Conservation (phyloP, 2,113 vertebrate species). For the Eidolon helvum region DNA sequence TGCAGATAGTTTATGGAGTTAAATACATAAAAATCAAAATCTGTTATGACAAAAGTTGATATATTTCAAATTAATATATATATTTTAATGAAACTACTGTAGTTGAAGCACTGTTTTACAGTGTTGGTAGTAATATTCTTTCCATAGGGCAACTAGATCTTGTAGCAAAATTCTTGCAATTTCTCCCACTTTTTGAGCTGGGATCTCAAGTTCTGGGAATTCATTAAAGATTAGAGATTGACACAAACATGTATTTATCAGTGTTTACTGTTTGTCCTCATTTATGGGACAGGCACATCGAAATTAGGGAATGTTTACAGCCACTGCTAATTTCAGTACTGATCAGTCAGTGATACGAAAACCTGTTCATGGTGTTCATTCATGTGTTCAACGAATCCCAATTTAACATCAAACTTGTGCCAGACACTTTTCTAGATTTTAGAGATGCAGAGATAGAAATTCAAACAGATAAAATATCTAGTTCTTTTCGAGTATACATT, state of each 20-base stretch:
- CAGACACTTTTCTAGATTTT: not conserved
- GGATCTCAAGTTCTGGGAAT: not conserved
- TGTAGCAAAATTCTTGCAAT: not conserved
- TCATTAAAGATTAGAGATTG: not conserved
- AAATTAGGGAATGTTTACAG: not conserved
- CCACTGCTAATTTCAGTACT: not conserved
- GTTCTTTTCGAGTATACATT: not conserved
- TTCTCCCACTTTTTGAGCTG: not conserved
- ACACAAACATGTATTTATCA: not conserved
- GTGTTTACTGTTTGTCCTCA: not conserved
- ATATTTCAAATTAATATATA: not conserved
- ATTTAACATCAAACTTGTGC: not conserved
- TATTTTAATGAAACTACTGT: not conserved
- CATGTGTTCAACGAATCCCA: not conserved
- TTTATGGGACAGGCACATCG: not conserved
- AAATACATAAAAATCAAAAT: not conserved
- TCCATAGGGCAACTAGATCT: not conserved
- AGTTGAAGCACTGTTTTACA: not conserved
- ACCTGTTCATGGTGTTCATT: not conserved
- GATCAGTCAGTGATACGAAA: not conserved
- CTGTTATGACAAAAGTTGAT: not conserved
- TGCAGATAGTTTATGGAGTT: not conserved
- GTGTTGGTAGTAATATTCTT: not conserved
- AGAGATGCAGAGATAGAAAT: not conserved
- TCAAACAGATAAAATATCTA: not conserved